phyloP scores from a whole-genome alignment of 2,113 vertebrate species.

The Machaerirhynchus nigripectus region DNA sequence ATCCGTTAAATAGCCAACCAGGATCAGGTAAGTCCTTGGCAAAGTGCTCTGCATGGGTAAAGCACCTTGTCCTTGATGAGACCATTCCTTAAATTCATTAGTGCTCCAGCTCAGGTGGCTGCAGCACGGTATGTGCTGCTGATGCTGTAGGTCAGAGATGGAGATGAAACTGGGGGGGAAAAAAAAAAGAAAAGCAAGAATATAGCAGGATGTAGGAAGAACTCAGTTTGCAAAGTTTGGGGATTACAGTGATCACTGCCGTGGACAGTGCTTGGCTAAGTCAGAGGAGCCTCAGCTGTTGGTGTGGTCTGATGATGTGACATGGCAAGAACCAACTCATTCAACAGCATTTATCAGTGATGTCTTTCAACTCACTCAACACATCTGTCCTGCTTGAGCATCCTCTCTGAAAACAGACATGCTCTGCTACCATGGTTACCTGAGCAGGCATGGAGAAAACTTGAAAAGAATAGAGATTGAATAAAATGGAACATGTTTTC shows the following conservation, averaged over 20 bases:
- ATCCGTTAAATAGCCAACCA: conserved; percentile 78
- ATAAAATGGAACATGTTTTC: background rate
- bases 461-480: background rate
- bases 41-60: conserved; percentile 44
- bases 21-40: conserved; percentile 75
- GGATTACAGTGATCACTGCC: background rate
- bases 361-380: background rate
- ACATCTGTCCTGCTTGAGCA: background rate
- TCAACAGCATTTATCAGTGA: background rate
- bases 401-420: background rate
- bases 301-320: background rate
- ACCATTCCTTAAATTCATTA: conserved; percentile 74
- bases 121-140: conserved; percentile 76
- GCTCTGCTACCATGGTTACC: background rate
- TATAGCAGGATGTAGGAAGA: background rate
- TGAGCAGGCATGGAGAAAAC: background rate
- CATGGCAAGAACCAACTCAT: background rate
- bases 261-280: background rate
- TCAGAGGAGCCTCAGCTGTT: background rate
- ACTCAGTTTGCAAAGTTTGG: background rate
- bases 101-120: conserved; percentile 82
- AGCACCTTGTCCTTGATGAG: conserved; percentile 48
- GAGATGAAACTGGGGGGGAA: conserved; percentile 66
- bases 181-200: background rate
- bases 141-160: conserved; percentile 72